Evolutionary conservation across 2,888 invertebrate species (phyloP), one percentile per base, ranked within the genome.

Genomic region (Meloe dianella): DNA sequence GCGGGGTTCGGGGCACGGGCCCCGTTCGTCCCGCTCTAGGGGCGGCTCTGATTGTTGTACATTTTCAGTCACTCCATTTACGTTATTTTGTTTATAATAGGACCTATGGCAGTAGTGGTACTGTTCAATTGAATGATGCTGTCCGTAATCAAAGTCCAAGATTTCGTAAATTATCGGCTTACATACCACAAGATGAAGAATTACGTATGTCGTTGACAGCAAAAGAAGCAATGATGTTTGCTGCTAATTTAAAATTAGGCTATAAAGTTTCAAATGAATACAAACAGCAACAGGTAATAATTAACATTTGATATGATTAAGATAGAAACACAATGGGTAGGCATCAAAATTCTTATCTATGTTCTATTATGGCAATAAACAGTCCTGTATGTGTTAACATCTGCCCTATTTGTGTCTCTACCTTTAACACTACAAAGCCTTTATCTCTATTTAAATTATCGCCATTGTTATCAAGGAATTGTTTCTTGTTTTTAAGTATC

Each of bases 151-250:
- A 30, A 87, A 97, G 74, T 91, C 93, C 63, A 90, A 93, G 58
- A 87, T 91, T 77, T 94, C 95, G 85, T 89, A 94, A 74, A 93
- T 86, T 92, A 71, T 90, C 91, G 30, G 90, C 91, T 61, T 94
- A 94, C 85, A 94, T 94, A 75, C 93, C 93, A 87, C 94, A 94
- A 80, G 90, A 92, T 68, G 91, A 92, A 78, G 84, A 91, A 68
- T 82, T 93, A 32, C 88, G 93, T 75, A 89, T 92, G 0, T 87
- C 89, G 74, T 86, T 94, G 24, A 90, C 91, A 0, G 92, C 92
- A 3, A 85, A 86, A 67, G 94, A 94, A 84, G 87, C 92, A 54
- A 92, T 94, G 91, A 86, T 86, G 77, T 88, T 92, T 61, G 92
- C 93, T 0, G 93, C 93, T 0, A 87, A 92, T 74, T 85, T 94